Evolutionary conservation across 2,888 invertebrate species (phyloP), one percentile per base, ranked within the genome.

Genomic region (Hedya salicella): DNA sequence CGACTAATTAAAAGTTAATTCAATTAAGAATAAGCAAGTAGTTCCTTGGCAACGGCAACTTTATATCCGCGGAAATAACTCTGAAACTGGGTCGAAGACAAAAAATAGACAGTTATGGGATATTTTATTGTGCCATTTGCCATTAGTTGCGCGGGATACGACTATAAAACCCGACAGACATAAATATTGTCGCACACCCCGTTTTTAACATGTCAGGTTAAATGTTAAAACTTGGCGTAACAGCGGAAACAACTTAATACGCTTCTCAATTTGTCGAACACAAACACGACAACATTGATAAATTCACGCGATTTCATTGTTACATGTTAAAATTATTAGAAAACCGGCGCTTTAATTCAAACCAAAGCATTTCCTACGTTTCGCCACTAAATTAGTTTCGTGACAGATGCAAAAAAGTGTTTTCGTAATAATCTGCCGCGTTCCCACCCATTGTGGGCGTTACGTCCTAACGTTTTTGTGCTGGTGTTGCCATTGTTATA

Each of bases 401-500:
- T 36, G 56, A 65, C 59, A 65, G 30, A 59, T 59, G 44, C n/a
- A 16, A 54, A 62, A 54, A 62, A 56, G 48, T 42, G 52, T 50
- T 59, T 21, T 59, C 57, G 57, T 60, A 44, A 65, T 65, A 59
- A 59, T 48, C 46, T 14, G 48, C 48, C 30, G 42, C 39, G 65
- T 44, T 67, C 62, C 67, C 62, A 62, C 49, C 79, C 73, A 78
- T 77, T 75, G 76, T 75, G 74, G 79, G 68, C 68, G 73, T 79
- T 81, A 75, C 78, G 75, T 78, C 77, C 75, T 75, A 76, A 71
- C 70, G 71, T 70, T 68, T 69, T 74, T 75, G 75, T 36, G 36
- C 25, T 75, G 78, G 76, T 73, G 78, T 72, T 52, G 65, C 78
- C 75, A 80, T 82, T 84, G 81, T 81, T 76, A 64, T 76, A 72